Evolutionary conservation across 1,140 invertebrate species (phyloP).

Genomic region (Gyrodactylus salaris): DNA sequence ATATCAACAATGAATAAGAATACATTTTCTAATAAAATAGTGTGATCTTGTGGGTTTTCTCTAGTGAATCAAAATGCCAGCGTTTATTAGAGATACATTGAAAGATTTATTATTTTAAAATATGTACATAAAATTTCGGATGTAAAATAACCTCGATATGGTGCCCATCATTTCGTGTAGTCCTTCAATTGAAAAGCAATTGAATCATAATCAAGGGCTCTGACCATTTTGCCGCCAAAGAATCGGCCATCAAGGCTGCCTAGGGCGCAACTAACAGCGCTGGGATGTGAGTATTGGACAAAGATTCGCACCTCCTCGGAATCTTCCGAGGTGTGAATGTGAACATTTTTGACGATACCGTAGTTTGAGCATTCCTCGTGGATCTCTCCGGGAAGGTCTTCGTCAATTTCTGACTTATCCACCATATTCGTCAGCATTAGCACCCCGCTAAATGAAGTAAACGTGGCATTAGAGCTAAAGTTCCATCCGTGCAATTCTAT

Average conservation of each 20-base stretch:
- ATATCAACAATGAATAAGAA: too few species aligned
- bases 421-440: neutral
- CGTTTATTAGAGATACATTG: too few species aligned
- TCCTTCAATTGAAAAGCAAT: neutral
- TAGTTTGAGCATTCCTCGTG: neutral
- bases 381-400: neutral
- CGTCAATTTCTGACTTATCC: neutral
- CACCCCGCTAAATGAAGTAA: neutral
- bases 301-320: neutral
- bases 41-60: too few species aligned
- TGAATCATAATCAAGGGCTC: neutral
- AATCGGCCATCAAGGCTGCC: neutral
- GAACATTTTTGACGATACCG: neutral
- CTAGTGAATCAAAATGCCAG: too few species aligned
- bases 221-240: neutral
- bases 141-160: neutral
- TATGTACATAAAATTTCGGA: neutral
- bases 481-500: too few species aligned
- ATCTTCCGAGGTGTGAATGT: neutral
- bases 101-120: neutral
- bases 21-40: too few species aligned
- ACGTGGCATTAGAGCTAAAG: too few species aligned
- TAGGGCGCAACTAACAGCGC: neutral
- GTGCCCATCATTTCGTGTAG: neutral
- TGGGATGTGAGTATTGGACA: neutral